phyloP scores from a whole-genome alignment of 2,888 invertebrate species.

The Zaprionus bogoriensis region DNA sequence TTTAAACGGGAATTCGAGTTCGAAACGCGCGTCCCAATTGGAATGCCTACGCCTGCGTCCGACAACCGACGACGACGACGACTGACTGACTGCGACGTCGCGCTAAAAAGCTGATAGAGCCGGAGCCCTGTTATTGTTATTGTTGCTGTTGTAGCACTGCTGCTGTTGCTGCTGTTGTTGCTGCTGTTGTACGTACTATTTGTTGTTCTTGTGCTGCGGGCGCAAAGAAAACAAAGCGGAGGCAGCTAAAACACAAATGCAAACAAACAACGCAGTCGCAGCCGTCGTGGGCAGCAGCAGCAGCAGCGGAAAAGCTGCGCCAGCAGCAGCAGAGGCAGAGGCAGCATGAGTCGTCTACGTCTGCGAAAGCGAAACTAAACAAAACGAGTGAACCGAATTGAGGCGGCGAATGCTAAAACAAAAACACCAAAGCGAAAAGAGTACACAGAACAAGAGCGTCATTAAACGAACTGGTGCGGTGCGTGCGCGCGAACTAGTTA shows the following conservation, averaged over 20 bases:
- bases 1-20: constrained; percentile 48
- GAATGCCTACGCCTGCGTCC: constrained; percentile 66
- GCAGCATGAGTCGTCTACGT: constrained; percentile 42
- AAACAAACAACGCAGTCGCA: constrained; percentile 67
- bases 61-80: constrained; percentile 69
- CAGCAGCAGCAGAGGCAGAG: constrained; percentile 11
- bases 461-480: constrained; percentile 25
- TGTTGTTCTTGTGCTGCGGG: constrained; percentile 56
- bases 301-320: neutral
- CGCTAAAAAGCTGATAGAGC: constrained; percentile 68
- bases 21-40: constrained; percentile 63
- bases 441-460: constrained; percentile 24
- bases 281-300: constrained; percentile 35
- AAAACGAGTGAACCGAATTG: constrained; percentile 61
- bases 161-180: constrained; percentile 17
- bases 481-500: constrained; percentile 28
- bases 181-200: constrained; percentile 37
- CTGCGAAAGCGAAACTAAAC: constrained; percentile 55
- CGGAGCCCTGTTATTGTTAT: constrained; percentile 45
- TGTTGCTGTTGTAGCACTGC: constrained; percentile 14
- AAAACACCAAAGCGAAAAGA: constrained; percentile 47
- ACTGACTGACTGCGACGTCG: constrained; percentile 60
- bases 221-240: constrained; percentile 56
- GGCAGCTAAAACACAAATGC: constrained; percentile 70
- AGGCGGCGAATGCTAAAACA: constrained; percentile 58